Base-by-base conservation (phyloP, 2,113 vertebrate species). In the Ameiurus melas region DNA sequence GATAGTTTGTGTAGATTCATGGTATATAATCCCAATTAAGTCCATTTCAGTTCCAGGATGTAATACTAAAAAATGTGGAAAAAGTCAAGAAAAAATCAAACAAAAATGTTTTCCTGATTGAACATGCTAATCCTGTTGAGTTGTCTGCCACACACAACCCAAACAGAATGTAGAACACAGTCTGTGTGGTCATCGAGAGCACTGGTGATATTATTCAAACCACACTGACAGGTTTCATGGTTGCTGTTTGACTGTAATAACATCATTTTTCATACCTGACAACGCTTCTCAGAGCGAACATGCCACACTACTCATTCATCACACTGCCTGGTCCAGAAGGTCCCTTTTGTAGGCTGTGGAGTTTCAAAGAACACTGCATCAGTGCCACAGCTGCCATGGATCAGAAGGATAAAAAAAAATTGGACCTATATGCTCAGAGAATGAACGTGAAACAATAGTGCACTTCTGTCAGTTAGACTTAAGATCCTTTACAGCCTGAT, bases 211-310 rank as follows among this genome's bases (percentile, higher is more conserved):
- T 89, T 90, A 86, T 88, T 90, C 87, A 90, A 86, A 33, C 64
- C 87, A 19, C 64, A 27, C n/a, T 81, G 86, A 88, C 88, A 87
- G 60, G 86, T 79, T 87, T 85, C 88, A 86, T 71, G 73, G 62
- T 91, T 86, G 81, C 88, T 70, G 80, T 91, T 85, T 87, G 84
- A 87, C 88, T 60, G 53, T 91, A 91, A 91, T 89, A 91, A 91
- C 81, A 55, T 80, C n/a, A 91, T 91, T 89, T 84, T 89, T 91
- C 88, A 89, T 86, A 86, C 58, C 71, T 88, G 90, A 91, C 90
- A 91, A 83, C 80, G 86, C 55, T 55, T 33, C 84, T 89, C 86
- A 91, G 79, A 88, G 86, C 66, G 47, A 88, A 82, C 80, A 47
- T 36, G 62, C 88, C 80, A 86, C 53, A 60, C 79, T 33, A 79